phyloP scores from a whole-genome alignment of 2,113 vertebrate species.

The Chiloscyllium plagiosum region DNA sequence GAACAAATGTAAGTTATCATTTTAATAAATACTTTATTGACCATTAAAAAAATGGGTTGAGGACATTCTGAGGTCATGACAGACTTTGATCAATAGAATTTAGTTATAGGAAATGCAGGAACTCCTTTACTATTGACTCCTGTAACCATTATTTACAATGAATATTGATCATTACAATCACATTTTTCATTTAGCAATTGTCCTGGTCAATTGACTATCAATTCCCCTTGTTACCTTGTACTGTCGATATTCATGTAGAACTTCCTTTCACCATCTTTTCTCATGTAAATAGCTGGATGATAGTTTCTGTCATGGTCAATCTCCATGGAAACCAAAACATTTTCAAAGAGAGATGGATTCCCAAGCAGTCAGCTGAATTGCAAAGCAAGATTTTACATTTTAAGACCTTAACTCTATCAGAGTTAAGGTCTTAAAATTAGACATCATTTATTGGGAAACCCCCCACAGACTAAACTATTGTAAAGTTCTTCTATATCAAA shows the following conservation, averaged over 20 bases:
- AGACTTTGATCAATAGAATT: not conserved
- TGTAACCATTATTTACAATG: not conserved
- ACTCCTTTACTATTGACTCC: not conserved
- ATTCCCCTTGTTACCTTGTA: not conserved
- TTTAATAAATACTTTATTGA: not conserved
- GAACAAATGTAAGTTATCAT: not conserved
- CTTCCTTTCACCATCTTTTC: not conserved
- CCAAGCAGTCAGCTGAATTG: not conserved
- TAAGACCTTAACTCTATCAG: not conserved
- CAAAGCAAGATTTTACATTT: not conserved
- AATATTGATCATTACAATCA: not conserved
- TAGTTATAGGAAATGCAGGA: too few relatives aligned
- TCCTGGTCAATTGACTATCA: not conserved
- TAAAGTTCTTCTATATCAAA: not conserved
- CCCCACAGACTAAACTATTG: not conserved
- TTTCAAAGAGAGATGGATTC: too few relatives aligned
- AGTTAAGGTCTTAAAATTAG: not conserved
- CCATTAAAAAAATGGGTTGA: not conserved
- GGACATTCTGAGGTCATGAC: not conserved
- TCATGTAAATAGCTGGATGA: not conserved
- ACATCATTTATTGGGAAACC: not conserved
- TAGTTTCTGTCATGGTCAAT: not conserved
- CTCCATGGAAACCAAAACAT: not conserved
- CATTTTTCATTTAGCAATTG: not conserved
- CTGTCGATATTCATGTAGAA: not conserved